A percentile compares a stretch with the other conserved stretches of the same genome.
These are phyloP conservation scores for Archips xylosteana DNA, from an alignment of 2,888 invertebrate genomes.

Conservation along the genomic window DNA sequence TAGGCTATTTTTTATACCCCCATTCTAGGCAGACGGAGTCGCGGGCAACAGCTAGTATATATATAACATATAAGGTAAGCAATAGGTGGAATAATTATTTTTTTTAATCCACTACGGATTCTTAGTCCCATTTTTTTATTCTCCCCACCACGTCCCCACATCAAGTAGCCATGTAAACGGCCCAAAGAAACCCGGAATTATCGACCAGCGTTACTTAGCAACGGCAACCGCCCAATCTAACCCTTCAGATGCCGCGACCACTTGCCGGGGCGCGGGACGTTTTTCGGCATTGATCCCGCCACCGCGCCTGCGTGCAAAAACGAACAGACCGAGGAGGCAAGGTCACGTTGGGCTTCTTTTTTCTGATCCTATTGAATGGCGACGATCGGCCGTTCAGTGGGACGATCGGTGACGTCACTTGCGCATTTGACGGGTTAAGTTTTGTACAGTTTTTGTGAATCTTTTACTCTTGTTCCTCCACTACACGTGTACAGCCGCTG, in stretches of 20 bases:
- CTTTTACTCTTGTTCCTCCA: too few relatives aligned
- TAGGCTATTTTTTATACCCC: too few relatives aligned
- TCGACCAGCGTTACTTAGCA: slow-evolving; percentile 81
- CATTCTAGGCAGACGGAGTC: too few relatives aligned
- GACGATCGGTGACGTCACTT: slow-evolving; percentile 53
- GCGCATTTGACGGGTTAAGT: slow-evolving; percentile 9
- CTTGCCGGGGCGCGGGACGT: slow-evolving; percentile 57
- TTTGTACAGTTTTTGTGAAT: too few relatives aligned
- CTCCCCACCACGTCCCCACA: neutral
- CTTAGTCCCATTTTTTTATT: neutral
- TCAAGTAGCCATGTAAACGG: slow-evolving; percentile 44
- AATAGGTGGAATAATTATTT: too few relatives aligned
- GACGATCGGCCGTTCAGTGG: slow-evolving; percentile 71
- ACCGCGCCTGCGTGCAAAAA: slow-evolving; percentile 84
- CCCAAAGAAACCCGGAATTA: slow-evolving; percentile 80
- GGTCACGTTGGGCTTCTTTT: slow-evolving; percentile 83
- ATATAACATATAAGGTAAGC: too few relatives aligned
- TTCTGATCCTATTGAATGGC: slow-evolving; percentile 83
- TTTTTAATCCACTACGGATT: too few relatives aligned
- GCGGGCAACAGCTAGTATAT: too few relatives aligned
- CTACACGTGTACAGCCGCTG: too few relatives aligned
- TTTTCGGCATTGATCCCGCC: slow-evolving; percentile 83
- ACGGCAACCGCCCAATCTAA: slow-evolving; percentile 66
- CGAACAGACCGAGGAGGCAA: slow-evolving; percentile 74
- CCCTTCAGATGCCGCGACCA: slow-evolving; percentile 82